Evolutionary conservation across 2,888 invertebrate genomes (phyloP).

Genomic region (Coecobrya sp.): DNA sequence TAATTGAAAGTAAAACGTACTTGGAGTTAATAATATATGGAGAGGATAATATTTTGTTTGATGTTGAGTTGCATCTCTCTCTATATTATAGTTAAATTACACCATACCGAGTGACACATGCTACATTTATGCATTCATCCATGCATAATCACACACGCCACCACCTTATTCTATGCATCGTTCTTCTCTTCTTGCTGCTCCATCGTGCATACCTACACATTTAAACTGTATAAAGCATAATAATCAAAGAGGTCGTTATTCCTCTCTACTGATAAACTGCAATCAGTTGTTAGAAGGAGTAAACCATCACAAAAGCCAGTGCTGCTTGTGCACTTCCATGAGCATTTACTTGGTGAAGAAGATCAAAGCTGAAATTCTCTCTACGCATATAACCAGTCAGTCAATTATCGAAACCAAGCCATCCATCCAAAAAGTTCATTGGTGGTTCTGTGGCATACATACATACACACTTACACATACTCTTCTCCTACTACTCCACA

Average conservation of each 20-base stretch:
- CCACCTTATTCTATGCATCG: background rate
- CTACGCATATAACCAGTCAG: constrained; percentile 48
- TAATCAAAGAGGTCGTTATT: constrained; percentile 63
- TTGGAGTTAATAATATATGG: constrained; percentile 10
- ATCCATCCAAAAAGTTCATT: background rate
- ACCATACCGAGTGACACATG: background rate
- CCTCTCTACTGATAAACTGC: constrained; percentile 62
- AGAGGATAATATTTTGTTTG: constrained; percentile 8
- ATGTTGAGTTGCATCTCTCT: background rate
- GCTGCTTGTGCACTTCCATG: constrained; percentile 47
- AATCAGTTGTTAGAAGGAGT: constrained; percentile 43
- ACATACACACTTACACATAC: constrained; percentile 40
- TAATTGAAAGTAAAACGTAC: constrained; percentile 34
- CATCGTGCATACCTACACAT: background rate
- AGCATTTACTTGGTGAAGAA: constrained; percentile 27
- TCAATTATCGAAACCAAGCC: constrained; percentile 51
- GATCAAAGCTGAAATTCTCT: constrained; percentile 47
- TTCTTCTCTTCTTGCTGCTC: background rate
- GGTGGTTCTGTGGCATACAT: constrained; percentile 29
- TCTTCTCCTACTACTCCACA: background rate
- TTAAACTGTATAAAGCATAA: background rate
- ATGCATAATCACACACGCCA: background rate
- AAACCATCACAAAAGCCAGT: constrained; percentile 33
- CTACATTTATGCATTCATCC: constrained; percentile 5
- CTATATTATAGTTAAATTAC: background rate